Base-by-base conservation (phyloP, 35 echinoderm and acorn worm genomes). In the Ophiothrix spiculata region DNA sequence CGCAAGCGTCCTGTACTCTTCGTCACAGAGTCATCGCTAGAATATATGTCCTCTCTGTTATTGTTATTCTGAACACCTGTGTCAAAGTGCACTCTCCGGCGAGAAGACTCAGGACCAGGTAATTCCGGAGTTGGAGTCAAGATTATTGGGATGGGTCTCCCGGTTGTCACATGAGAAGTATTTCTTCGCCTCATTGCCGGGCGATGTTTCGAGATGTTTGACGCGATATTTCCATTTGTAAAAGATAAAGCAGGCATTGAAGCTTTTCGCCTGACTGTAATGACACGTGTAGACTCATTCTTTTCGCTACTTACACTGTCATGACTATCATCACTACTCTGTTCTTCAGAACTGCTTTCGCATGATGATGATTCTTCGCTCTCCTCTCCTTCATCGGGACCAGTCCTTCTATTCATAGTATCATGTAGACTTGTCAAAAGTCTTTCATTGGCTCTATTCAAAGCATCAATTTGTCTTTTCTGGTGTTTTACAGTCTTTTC, bases 391-490 rank as follows among this genome's bases (percentile, higher is more conserved):
- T 85, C 88, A 0, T 39, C 75, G 2, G 82, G 38, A 17, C 84
- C 76, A 6, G 82, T 32, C 4, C 39, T 80, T 36, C 40, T 80
- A 21, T 49, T 38, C 17, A 37, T 82, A 23, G 73, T 36, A n/a
- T 81, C 91, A 36, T 95, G 93, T 10, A 95, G 75, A 75, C 93
- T 95, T 40, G 56, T 63, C 13, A 95, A 21, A 4, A 95, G 81
- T 84, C 81, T 79, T 64, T 95, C 93, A 56, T 95, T 95, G 0
- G 88, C 93, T 33, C 77, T 49, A 37, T 95, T 95, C n/a, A 95
- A 79, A 36, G 93, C 93, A 79, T 91, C 78, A 31, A 95, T 91
- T 80, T 95, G 93, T 80, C 84, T 95, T 35, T 91, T 41, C 15
- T 95, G 93, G 31, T 88, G 84, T 37, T 83, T 82, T 8, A 91